Percentiles rank a stretch among this genome's conserved stretches.
Conservation (phyloP, 2,888 invertebrate species). For the Dolichomitus sp. region DNA sequence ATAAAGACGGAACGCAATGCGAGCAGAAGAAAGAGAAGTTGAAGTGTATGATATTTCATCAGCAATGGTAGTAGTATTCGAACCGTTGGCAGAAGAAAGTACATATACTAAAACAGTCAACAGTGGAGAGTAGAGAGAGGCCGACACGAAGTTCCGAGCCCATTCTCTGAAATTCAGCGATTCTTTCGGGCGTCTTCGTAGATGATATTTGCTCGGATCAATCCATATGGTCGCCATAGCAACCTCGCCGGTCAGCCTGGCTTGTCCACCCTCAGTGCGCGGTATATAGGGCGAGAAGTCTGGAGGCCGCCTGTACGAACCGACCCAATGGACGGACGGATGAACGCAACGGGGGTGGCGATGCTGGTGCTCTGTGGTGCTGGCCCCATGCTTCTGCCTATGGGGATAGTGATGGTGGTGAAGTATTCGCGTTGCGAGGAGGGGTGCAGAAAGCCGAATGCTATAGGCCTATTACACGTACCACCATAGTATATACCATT, state of each 20-base stretch:
- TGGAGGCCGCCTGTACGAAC: conserved; percentile 73
- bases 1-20: conserved; percentile 22
- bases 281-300: conserved; percentile 70
- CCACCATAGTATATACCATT: not conserved
- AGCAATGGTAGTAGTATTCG: conserved; percentile 36
- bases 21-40: conserved; percentile 20
- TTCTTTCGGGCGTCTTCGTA: conserved; percentile 85
- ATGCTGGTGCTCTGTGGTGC: conserved; percentile 17
- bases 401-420: conserved; percentile 47
- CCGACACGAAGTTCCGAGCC: conserved; percentile 73
- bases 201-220: conserved; percentile 86
- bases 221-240: conserved; percentile 85
- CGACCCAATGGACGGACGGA: conserved; percentile 71
- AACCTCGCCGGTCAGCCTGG: conserved; percentile 81
- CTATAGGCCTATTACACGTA: conserved; percentile 34
- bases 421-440: conserved; percentile 68
- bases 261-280: conserved; percentile 80
- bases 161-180: conserved; percentile 82
- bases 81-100: conserved; percentile 18
- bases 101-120: conserved; percentile 2
- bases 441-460: conserved; percentile 47
- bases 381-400: conserved; percentile 20
- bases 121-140: conserved; percentile 41
- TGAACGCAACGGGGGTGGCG: conserved; percentile 50
- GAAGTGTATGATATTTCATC: conserved; percentile 13